Base-by-base conservation (phyloP, 2,797 vertebrate genomes). In the Coregonus sp. region DNA sequence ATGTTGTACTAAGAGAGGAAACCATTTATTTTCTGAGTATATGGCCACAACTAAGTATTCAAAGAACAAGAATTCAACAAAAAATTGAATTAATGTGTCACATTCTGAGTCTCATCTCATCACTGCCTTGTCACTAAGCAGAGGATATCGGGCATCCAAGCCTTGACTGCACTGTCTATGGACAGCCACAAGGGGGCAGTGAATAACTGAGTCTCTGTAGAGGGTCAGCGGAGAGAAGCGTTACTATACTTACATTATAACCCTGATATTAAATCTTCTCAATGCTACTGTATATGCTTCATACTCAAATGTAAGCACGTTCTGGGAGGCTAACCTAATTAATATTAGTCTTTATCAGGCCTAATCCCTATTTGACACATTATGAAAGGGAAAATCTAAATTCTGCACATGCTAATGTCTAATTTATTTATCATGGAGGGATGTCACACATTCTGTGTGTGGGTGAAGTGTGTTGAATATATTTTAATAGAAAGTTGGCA, bases 121-220 rank as follows among this genome's bases (percentile, higher is more conserved):
- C 25, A 20, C 20, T 65, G 63, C 11, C 25, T 3, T 68, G 33
- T 33, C 31, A 31, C 15, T 37, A 16, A 14, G 11, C 5, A 68
- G 5, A 15, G 31, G 16, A 37, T 68, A 35, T 68, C 66, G 5
- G 12, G 25, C 11, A 37, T 16, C 3, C 65, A 31, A 33, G 14
- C 65, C 31, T 68, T 37, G 66, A 5, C 16, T 68, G 31, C 33
- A 68, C 33, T 68, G 16, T 18, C 16, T 47, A 50, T 37, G 33
- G 5, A 47, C 18, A 5, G 2, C 80, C 79, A 81, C 71, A 65
- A 66, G 72, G 73, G 72, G 82, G 76, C 75, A 84, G 70, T 79
- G 37, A 70, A 29, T 66, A 1, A 14, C 63, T 51, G 29, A n/a
- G 67, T 33, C 35, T 76, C 40, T 12, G 2, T 47, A 12, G 9